These are phyloP conservation scores for Oncorhynchus kisutch DNA, from an alignment of 2,113 vertebrate genomes.

Conservation along the genomic window DNA sequence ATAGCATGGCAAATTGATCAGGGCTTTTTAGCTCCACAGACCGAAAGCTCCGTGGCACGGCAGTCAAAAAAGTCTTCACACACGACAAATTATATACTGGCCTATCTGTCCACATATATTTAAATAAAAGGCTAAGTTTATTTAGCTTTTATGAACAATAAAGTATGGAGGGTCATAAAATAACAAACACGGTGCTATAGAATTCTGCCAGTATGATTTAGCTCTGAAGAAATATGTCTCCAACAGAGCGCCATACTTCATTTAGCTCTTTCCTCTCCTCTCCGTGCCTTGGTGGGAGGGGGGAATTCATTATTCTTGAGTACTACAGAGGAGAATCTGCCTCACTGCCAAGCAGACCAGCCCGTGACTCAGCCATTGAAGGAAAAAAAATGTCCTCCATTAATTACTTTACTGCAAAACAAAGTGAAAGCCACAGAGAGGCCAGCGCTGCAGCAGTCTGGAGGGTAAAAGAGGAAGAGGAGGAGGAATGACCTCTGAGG, in stretches of 20 bases:
- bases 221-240: background rate
- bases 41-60: background rate
- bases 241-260: background rate
- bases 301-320: conserved; percentile 43
- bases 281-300: background rate
- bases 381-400: conserved; percentile 39
- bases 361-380: conserved; percentile 46
- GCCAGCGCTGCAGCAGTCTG: conserved; percentile 10
- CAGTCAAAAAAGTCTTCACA: background rate
- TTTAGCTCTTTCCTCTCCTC: background rate
- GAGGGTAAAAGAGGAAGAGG: background rate
- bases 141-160: no score
- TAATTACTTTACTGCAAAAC: conserved; percentile 44
- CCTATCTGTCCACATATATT: background rate
- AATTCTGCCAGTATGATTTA: background rate
- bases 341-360: conserved; percentile 25
- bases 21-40: background rate
- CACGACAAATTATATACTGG: background rate
- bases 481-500: no score
- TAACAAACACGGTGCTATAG: background rate
- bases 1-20: background rate
- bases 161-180: no score
- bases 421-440: conserved; percentile 7
- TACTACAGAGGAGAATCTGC: conserved; percentile 10
- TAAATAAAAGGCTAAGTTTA: no score